Percentiles rank a stretch among this genome's conserved stretches.
Conservation (phyloP, 2,797 vertebrate species). For the Sternotherus odoratus region DNA sequence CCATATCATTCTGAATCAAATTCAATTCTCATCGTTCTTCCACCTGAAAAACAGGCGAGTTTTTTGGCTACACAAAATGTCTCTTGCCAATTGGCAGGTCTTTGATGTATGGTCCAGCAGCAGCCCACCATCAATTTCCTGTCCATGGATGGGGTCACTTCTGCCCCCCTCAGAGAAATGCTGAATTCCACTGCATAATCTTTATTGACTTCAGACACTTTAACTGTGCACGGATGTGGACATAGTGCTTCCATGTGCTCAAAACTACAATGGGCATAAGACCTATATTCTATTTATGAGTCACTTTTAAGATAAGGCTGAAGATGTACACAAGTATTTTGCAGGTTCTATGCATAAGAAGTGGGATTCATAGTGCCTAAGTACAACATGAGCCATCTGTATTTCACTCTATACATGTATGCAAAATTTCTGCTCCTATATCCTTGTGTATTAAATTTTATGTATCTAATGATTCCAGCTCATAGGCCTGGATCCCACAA, state of each 20-base stretch:
- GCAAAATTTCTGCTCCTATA: not conserved
- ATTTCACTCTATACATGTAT: not conserved
- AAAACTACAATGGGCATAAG: not conserved
- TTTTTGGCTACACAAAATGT: not conserved
- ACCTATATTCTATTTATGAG: not conserved
- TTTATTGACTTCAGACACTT: not conserved
- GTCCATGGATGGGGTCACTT: not conserved
- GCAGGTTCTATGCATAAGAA: not conserved
- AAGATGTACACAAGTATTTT: not conserved
- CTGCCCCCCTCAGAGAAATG: not conserved
- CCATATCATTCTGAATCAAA: not conserved
- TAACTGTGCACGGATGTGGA: not conserved
- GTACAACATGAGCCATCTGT: not conserved
- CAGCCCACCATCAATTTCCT: not conserved
- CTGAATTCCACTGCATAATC: not conserved
- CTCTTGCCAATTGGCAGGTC: not conserved
- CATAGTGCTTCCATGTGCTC: not conserved
- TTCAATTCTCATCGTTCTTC: not conserved
- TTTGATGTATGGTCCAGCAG: not conserved
- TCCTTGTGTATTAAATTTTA: not conserved
- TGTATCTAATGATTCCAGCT: not conserved
- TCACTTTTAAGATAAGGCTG: not conserved
- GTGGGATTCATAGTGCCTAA: not conserved
- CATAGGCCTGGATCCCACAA: not conserved
- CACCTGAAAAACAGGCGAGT: not conserved